Conservation (phyloP, 23 tunicate species). For the Diplosoma virens region DNA sequence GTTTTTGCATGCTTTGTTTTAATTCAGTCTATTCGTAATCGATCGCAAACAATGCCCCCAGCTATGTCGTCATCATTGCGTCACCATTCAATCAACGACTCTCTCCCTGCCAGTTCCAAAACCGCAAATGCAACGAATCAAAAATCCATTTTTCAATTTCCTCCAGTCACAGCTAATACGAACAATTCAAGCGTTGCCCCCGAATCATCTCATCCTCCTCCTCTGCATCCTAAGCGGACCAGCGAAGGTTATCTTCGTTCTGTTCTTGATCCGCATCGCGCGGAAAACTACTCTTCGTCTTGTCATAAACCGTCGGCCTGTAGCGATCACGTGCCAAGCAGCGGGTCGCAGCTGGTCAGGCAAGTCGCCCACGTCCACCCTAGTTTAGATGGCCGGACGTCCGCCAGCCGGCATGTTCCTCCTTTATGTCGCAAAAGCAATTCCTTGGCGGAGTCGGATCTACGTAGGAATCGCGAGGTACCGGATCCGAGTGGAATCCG, state of each 20-base stretch:
- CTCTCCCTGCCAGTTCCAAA: not conserved
- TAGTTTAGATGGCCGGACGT: no score
- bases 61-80: not conserved
- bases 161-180: no score
- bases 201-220: slow-evolving; percentile 28
- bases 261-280: slow-evolving; percentile 13
- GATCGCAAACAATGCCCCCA: not conserved
- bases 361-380: no score
- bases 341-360: no score
- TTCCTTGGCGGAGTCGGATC: no score
- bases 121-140: no score
- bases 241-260: slow-evolving; percentile 29
- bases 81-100: not conserved
- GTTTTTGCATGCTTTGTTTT: not conserved
- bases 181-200: not conserved
- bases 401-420: no score
- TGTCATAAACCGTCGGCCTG: no score
- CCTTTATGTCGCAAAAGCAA: no score
- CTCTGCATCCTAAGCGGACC: slow-evolving; percentile 41
- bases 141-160: not conserved
- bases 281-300: not conserved
- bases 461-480: no score
- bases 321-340: no score
- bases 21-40: slow-evolving; percentile 13
- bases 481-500: no score